Evolutionary conservation across 2,113 vertebrate species (phyloP).

Genomic region (Trichechus manatus): DNA sequence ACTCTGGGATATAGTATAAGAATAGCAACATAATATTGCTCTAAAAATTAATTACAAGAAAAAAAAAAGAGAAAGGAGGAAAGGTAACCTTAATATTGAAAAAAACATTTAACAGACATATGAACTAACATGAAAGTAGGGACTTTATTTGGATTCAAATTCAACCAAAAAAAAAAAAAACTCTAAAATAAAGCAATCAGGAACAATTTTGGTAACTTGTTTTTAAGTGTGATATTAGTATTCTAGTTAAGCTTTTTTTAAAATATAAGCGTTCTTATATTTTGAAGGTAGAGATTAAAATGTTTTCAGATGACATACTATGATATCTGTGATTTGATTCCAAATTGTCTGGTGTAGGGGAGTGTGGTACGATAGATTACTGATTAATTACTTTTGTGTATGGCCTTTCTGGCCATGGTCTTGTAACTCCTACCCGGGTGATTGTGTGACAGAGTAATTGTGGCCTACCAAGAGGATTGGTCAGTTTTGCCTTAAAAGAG

Average conservation of each 20-base stretch:
- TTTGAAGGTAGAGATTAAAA: slow-evolving; percentile 21
- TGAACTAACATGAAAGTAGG: not conserved
- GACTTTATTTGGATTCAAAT: not conserved
- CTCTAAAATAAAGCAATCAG: not conserved
- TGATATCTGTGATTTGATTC: not conserved
- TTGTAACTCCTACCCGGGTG: no score
- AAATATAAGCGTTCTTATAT: not conserved
- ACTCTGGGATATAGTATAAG: not conserved
- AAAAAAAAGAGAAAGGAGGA: not conserved
- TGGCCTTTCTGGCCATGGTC: no score
- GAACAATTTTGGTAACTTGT: not conserved
- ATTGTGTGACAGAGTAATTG: no score
- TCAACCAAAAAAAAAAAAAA: not conserved
- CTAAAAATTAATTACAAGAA: not conserved
- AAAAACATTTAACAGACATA: not conserved
- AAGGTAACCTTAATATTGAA: not conserved
- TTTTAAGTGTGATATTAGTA: not conserved
- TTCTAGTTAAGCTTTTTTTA: not conserved
- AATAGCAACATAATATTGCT: not conserved
- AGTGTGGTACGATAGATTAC: no score
- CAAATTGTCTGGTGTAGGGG: not conserved
- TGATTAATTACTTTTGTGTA: no score
- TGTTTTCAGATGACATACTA: not conserved
- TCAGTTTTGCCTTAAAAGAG: no score
- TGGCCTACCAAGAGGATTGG: no score